Conservation (phyloP, 2,797 vertebrate species). For the Cetoscarus ocellatus region DNA sequence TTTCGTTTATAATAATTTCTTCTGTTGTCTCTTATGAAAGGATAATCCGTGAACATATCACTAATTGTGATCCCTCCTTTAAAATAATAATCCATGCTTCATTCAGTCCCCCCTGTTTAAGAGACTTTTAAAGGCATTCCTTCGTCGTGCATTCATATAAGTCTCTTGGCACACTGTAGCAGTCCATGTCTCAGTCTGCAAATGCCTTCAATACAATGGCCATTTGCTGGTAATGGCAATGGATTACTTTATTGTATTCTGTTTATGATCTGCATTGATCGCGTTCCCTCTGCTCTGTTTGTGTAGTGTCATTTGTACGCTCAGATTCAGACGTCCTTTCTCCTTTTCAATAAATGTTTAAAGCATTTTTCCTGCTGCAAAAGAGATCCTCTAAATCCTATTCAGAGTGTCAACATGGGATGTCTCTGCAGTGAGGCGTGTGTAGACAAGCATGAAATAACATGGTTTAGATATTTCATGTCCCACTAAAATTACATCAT, state of each 20-base stretch:
- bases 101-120: slow-evolving; percentile 22
- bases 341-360: slow-evolving; percentile 54
- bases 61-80: not conserved
- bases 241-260: slow-evolving; percentile 83
- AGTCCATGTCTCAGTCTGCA: slow-evolving; percentile 57
- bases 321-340: slow-evolving; percentile 69
- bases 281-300: slow-evolving; percentile 61
- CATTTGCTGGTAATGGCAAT: slow-evolving; percentile 80
- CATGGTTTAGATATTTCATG: slow-evolving; percentile 76
- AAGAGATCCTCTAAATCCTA: slow-evolving; percentile 70
- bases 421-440: slow-evolving; percentile 59
- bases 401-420: slow-evolving; percentile 63
- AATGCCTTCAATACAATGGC: slow-evolving; percentile 67
- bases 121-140: slow-evolving; percentile 20
- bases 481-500: slow-evolving; percentile 74
- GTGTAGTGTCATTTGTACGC: slow-evolving; percentile 69
- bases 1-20: slow-evolving; percentile 5
- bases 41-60: slow-evolving; percentile 10
- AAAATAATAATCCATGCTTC: not conserved
- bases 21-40: slow-evolving; percentile 17
- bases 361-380: slow-evolving; percentile 62
- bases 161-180: slow-evolving; percentile 57
- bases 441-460: slow-evolving; percentile 81
- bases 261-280: slow-evolving; percentile 83
- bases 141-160: slow-evolving; percentile 43